A percentile compares a stretch with the other conserved stretches of the same genome.
Evolutionary conservation across 1,140 invertebrate species (phyloP).

Genomic region (Geopemphigus sp.): DNA sequence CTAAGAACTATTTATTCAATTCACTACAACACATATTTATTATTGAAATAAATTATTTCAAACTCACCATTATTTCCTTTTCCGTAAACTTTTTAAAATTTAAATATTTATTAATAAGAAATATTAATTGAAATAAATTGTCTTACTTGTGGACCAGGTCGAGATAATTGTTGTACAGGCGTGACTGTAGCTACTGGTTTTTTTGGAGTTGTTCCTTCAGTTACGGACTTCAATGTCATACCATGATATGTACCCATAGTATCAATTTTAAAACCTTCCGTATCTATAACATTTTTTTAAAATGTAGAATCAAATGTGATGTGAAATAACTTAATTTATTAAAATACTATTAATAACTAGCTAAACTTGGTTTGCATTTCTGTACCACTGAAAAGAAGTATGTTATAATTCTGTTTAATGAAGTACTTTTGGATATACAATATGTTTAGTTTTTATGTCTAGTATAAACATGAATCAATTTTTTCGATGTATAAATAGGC

Average conservation of each 20-base stretch:
- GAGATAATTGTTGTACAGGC: slow-evolving; percentile 52
- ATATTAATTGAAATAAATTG: background rate
- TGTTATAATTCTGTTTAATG: no score
- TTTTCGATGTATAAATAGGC: no score
- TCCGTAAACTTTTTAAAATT: slow-evolving; percentile 23
- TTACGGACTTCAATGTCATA: slow-evolving; percentile 95
- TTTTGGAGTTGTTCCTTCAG: slow-evolving; percentile 75
- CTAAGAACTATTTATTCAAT: background rate
- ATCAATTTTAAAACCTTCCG: slow-evolving; percentile 97
- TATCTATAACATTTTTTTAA: slow-evolving; percentile 63
- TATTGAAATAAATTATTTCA: no score
- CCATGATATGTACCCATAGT: slow-evolving; percentile 97
- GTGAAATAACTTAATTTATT: slow-evolving; percentile 7
- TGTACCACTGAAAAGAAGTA: no score
- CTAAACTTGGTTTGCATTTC: no score
- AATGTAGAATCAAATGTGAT: background rate
- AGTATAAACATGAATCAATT: no score
- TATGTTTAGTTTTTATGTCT: no score
- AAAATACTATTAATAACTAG: no score
- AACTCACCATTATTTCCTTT: slow-evolving; percentile 24
- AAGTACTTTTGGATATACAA: no score
- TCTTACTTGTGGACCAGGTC: slow-evolving; percentile 31
- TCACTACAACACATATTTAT: background rate
- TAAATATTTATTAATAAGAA: background rate
- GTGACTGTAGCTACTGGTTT: slow-evolving; percentile 61